These are phyloP conservation scores for Zaprionus davidi DNA, from an alignment of 1,140 invertebrate species.

Conservation along the genomic window DNA sequence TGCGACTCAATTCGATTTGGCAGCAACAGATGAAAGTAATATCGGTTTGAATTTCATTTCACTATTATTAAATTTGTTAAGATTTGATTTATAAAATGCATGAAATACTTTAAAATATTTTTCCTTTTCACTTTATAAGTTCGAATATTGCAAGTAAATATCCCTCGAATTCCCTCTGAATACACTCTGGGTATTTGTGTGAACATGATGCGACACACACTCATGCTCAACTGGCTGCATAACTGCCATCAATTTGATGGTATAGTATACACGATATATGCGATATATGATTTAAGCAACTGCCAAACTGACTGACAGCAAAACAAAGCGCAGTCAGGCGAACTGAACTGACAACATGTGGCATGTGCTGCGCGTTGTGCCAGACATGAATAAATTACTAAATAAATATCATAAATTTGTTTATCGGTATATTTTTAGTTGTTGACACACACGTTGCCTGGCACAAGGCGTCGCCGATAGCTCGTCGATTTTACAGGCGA, in stretches of 20 bases:
- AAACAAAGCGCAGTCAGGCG: constrained; percentile 41
- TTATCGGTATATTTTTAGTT: constrained; percentile 55
- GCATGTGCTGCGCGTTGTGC: constrained; percentile 15
- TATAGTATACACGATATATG: background rate
- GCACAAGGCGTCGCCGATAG: constrained; percentile 45
- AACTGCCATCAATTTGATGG: constrained; percentile 49
- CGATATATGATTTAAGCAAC: constrained; percentile 66
- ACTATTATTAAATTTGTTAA: background rate
- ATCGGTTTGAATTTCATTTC: background rate
- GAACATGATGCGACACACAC: constrained; percentile 11
- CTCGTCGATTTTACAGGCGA: constrained; percentile 21
- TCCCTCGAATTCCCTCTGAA: background rate
- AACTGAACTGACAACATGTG: constrained; percentile 45
- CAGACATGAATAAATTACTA: constrained; percentile 72
- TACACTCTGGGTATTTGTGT: background rate
- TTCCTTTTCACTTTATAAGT: background rate
- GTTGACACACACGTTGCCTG: constrained; percentile 59
- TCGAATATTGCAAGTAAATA: background rate
- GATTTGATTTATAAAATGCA: background rate
- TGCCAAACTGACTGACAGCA: constrained; percentile 70
- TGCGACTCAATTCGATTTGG: constrained; percentile 24
- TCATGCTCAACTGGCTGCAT: constrained; percentile 8
- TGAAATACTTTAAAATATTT: background rate
- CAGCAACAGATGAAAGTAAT: constrained; percentile 1
- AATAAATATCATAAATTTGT: constrained; percentile 78